Base-by-base conservation (phyloP, 2,113 vertebrate species). In the Rhynchomys soricoides region DNA sequence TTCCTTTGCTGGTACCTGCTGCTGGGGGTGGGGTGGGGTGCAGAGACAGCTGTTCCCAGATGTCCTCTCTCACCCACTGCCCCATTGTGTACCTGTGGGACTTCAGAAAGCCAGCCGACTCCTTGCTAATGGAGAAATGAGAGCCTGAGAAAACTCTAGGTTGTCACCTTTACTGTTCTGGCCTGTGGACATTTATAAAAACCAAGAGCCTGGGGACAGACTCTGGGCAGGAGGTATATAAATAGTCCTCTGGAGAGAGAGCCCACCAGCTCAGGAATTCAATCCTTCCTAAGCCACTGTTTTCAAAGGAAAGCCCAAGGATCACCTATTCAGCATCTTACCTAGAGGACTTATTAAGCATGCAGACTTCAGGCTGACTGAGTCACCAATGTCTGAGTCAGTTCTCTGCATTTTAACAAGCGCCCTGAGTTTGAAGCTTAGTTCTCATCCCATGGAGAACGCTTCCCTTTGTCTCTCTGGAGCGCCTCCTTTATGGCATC, bases 251-350 rank as follows among this genome's bases (percentile, higher is more conserved):
- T 4, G 34, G 26, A 68, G 66, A 68, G 43, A 81, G 62, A 85
- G 78, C 75, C 29, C 75, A 37, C 74, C 40, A 22, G 75, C 79
- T 85, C 1, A 3, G 70, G 71, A 91, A 92, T 73, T 52, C 37
- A 45, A 19, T 94, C 82, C 13, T 68, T 59, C 93, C 90, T 71
- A 52, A 94, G 37, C 59, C 48, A 48, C 64, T 4, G 12, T 94
- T 93, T 93, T 82, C 92, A 94, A 77, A 96, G 59, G 37, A 26
- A 55, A 12, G 37, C 11, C 74, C 83, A 83, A 75, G 81, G 90
- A 90, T 88, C 79, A n/a, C 62, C 64, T 45, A 4, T 64, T 88
- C 89, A 88, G 64, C 94, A 4, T 87, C 85, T 88, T 88, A 74
- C 88, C 77, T 86, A 59, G 92, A 79, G 24, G 64, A 37, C 24